A percentile compares a stretch with the other conserved stretches of the same genome.
Conservation (phyloP, 2,113 vertebrate species). For the Alouatta palliata region DNA sequence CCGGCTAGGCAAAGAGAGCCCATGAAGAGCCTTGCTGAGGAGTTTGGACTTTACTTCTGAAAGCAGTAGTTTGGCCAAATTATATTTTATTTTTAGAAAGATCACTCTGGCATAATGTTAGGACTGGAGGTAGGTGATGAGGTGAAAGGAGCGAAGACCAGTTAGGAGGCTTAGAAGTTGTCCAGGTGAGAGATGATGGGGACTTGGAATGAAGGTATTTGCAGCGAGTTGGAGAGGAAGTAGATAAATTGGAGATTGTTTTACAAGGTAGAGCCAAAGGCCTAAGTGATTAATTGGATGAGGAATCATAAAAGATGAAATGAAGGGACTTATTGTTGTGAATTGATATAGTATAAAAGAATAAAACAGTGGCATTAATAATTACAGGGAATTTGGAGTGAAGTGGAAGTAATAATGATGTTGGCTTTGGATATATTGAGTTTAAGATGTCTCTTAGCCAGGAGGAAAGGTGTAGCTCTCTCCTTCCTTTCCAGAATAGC, state of each 20-base stretch:
- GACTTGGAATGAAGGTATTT: background rate
- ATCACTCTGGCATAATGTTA: background rate
- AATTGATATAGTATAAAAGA: background rate
- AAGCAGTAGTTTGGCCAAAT: background rate
- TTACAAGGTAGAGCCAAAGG: background rate
- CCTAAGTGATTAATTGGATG: background rate
- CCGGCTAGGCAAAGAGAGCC: background rate
- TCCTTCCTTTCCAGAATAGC: slow-evolving; percentile 25
- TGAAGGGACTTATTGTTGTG: background rate
- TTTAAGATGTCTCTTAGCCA: background rate
- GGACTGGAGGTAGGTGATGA: background rate
- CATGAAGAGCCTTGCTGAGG: background rate
- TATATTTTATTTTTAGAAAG: slow-evolving; percentile 23
- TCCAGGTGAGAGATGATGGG: background rate
- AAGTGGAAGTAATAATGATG: background rate
- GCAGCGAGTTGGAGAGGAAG: background rate
- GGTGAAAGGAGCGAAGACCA: background rate
- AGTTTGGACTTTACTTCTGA: background rate
- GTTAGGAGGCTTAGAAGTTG: background rate
- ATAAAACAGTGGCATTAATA: slow-evolving; percentile 31
- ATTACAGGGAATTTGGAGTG: background rate
- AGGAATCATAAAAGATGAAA: background rate
- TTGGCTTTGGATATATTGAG: background rate
- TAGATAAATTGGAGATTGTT: background rate
- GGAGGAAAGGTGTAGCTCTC: background rate